Percentiles rank a stretch among this genome's conserved stretches.
Evolutionary conservation across 2,888 invertebrate species (phyloP).

Genomic region (Euplexia lucipara): DNA sequence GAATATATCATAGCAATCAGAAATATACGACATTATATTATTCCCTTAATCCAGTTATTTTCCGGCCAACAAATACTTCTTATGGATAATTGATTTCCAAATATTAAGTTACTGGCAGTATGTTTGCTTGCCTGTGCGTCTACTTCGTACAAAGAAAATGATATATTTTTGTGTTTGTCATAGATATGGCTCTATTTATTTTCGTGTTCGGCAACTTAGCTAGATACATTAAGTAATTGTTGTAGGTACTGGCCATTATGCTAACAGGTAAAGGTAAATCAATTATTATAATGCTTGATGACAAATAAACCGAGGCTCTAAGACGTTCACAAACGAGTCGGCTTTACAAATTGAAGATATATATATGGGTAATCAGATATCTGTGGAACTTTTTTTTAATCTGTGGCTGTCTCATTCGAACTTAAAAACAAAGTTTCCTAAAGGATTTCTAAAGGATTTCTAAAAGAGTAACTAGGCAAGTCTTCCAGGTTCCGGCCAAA

Average conservation of each 20-base stretch:
- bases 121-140: conserved; percentile 70
- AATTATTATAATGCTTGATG: conserved; percentile 13
- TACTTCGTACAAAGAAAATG: conserved; percentile 72
- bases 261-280: conserved; percentile 36
- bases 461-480: no score
- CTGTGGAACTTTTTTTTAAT: no score
- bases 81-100: conserved; percentile 87
- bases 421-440: no score
- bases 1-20: conserved; percentile 61
- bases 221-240: conserved; percentile 58
- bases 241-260: conserved; percentile 52
- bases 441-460: no score
- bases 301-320: neutral
- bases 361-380: neutral
- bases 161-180: conserved; percentile 75
- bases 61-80: conserved; percentile 80
- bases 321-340: neutral
- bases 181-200: conserved; percentile 65
- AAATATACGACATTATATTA: conserved; percentile 71
- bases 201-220: conserved; percentile 57
- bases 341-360: neutral
- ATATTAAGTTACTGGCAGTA: conserved; percentile 84
- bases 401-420: no score
- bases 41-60: conserved; percentile 81
- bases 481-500: no score